Base-by-base conservation (phyloP, 2,797 vertebrate genomes). In the Streptopelia turtur region DNA sequence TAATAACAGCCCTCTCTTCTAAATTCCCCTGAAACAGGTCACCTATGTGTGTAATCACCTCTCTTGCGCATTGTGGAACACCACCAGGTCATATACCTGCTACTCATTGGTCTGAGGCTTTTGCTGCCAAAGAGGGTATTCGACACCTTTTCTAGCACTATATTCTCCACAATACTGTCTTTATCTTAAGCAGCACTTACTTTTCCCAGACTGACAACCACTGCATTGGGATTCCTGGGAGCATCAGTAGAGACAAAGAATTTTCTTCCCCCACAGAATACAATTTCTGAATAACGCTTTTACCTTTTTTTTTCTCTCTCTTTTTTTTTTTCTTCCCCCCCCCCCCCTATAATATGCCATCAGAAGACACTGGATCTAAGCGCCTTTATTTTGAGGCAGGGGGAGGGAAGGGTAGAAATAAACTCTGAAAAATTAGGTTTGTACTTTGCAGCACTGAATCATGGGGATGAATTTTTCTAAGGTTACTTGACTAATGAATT, bases 301-400 rank as follows among this genome's bases (percentile, higher is more conserved):
- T 39, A 20, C 6, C 2, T 20, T 49, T 52, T 21, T 13, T 30
- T 21, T 1, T 5, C 7, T 3, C 1, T 9, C 17, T 49, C 2
- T 13, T 52, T 52, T 27, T 52, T 52, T 52, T 50, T 50, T 31
- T 25, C 14, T 37, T 14, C 5, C 10, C 13, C 13, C 13, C 39
- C 13, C 5, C 13, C 39, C 14, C 39, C 13, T 8, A 2, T 60
- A n/a, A 43, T 28, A 3, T 84, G 7, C 20, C 2, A 41, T 41
- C 24, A 87, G 92, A 66, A 88, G 43, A 41, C 25, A 23, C 8
- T 68, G 23, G 24, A 59, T 78, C 18, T 75, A 71, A 85, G 16
- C 3, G 0, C 2, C 14, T 77, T 68, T 41, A 39, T 47, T 89
- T 75, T 8, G 3, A 16, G 9, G 30, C 8, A 3, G 1, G 50